Evolutionary conservation across 2,797 vertebrate species (phyloP).

Genomic region (Microctenopoma stevenorrisi): DNA sequence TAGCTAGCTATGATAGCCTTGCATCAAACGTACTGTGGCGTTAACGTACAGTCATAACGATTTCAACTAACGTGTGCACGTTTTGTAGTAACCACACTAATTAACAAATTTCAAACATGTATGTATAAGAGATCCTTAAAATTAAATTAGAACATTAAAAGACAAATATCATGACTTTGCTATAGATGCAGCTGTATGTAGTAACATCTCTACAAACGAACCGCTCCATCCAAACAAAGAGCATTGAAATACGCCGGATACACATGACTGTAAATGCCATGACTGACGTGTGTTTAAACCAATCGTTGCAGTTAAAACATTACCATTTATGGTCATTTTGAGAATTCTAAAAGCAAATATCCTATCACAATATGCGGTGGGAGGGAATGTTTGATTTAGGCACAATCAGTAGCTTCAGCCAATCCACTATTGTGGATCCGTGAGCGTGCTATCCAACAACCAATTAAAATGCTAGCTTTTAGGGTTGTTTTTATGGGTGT

Average conservation of each 20-base stretch:
- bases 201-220: neutral
- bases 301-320: conserved; percentile 38
- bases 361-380: conserved; percentile 52
- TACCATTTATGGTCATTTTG: conserved; percentile 71
- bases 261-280: neutral
- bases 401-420: neutral
- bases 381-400: neutral
- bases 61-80: neutral
- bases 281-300: conserved; percentile 44
- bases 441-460: neutral
- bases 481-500: conserved; percentile 28
- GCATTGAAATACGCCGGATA: neutral
- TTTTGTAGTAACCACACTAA: too few relatives aligned
- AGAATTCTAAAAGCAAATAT: conserved; percentile 48
- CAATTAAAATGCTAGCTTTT: conserved; percentile 42
- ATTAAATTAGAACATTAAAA: neutral
- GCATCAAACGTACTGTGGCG: neutral
- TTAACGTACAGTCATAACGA: neutral
- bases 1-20: neutral
- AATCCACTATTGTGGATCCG: neutral
- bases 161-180: too few relatives aligned
- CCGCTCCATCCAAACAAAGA: conserved; percentile 33
- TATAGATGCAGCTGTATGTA: neutral
- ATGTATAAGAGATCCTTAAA: too few relatives aligned
- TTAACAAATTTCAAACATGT: neutral